Conservation (phyloP, 2,113 vertebrate species). For the Callocephalon fimbriatum region DNA sequence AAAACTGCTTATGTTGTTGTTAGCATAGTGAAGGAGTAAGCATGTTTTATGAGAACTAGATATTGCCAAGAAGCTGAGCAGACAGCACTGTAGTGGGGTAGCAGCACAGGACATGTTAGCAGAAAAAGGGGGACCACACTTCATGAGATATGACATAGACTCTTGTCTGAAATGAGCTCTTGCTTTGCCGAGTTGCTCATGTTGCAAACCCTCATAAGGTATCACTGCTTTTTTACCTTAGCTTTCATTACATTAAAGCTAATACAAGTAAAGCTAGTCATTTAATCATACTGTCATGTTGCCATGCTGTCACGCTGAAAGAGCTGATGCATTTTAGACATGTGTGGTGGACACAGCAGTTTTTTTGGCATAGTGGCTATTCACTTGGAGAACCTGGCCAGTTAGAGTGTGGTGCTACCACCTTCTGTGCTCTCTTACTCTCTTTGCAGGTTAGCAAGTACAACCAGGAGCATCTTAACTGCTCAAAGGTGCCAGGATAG, state of each 20-base stretch:
- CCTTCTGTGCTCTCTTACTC: not conserved
- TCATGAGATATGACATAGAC: not conserved
- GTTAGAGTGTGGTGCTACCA: not conserved
- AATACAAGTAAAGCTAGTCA: not conserved
- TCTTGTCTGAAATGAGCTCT: not conserved
- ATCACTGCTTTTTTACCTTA: not conserved
- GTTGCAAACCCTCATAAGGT: not conserved
- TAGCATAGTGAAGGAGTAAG: not conserved
- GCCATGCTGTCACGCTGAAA: not conserved
- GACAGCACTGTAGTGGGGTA: not conserved
- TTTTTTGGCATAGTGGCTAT: not conserved
- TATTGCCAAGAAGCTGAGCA: not conserved
- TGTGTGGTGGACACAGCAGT: fast-evolving
- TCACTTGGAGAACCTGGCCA: not conserved
- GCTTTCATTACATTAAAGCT: not conserved
- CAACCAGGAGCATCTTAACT: not conserved
- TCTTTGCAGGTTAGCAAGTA: not conserved
- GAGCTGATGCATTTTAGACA: not conserved
- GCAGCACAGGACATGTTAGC: not conserved
- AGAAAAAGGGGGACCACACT: not conserved
- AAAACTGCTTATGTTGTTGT: not conserved
- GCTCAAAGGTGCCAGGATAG: not conserved
- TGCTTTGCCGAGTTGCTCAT: not conserved
- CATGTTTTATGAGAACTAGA: not conserved
- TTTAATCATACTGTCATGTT: not conserved